Evolutionary conservation across 64 coral and sea anemone genomes (phyloP), one percentile per base, ranked within the genome.

Genomic region (Platygyra sinensis): DNA sequence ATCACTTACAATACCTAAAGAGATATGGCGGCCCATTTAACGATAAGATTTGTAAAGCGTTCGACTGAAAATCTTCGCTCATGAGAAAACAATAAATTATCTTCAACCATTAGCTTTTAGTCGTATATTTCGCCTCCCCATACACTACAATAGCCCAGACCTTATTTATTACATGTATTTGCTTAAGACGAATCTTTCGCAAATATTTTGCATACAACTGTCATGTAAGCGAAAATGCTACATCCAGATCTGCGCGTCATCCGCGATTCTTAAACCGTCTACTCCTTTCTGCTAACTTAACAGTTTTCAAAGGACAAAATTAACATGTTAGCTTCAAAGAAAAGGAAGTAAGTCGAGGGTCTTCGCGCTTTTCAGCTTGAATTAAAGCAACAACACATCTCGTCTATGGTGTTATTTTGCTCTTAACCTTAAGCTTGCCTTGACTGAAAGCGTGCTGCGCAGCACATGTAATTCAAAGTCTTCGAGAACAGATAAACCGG

Each of bases 131-230:
- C n/a, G n/a, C n/a, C n/a, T n/a, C n/a, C n/a, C n/a, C n/a, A 30
- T 28, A 61, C 55, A 80, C 52, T 61, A 80, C 30, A 80, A 80
- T 80, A 62, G 78, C n/a, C n/a, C 57, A 80, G 62, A 80, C 28
- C 30, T n/a, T 80, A 61, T 80, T 80, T n/a, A n/a, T 61, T 80
- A 62, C 78, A 62, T 20, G 52, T 80, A 61, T 32, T 80, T 80
- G 78, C n/a, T 61, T 25, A 28, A 80, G 20, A 61, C 55, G 10
- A 80, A 80, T 80, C n/a, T 62, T 80, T 80, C 78, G 78, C 55
- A n/a, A 62, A 80, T 80, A 80, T 80, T 80, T 32, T 80, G 78
- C 78, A 80, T 80, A 61, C 27, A 61, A 79, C 55, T 80, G 55
- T 14, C 8, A 10, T 5, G 38, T n/a, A n/a, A n/a, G n/a, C n/a